Percentiles rank a stretch among this genome's conserved stretches.
Evolutionary conservation across 2,113 vertebrate genomes (phyloP).

Genomic region (Gasterosteus nipponicus): DNA sequence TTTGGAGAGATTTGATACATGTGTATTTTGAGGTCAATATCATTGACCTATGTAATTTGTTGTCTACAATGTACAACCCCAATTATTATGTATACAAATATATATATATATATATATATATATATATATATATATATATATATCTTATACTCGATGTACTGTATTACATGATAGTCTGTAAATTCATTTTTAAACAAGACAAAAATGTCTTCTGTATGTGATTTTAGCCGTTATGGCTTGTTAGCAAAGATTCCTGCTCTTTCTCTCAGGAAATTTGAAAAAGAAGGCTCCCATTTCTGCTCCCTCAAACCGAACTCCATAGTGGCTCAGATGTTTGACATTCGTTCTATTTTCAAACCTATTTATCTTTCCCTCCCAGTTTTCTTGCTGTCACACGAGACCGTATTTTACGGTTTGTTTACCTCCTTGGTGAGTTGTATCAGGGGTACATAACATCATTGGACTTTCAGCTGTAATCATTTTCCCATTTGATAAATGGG

Average conservation of each 20-base stretch:
- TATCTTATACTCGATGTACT: not conserved
- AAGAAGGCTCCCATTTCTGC: not conserved
- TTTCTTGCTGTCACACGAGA: slow-evolving; percentile 1
- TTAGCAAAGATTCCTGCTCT: not conserved
- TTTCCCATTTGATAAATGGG: slow-evolving; percentile 41
- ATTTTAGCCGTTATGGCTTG: not conserved
- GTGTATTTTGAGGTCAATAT: slow-evolving; percentile 8
- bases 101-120: too few species aligned
- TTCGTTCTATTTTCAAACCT: not conserved
- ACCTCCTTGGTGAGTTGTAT: slow-evolving; percentile 43
- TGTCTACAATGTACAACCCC: not conserved
- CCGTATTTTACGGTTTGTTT: slow-evolving; percentile 32
- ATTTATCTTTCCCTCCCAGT: not conserved
- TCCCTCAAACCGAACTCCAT: not conserved
- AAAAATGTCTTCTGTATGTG: not conserved
- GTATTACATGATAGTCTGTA: not conserved
- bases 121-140: too few species aligned
- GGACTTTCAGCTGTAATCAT: slow-evolving; percentile 37
- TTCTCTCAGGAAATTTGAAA: not conserved
- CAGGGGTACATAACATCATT: slow-evolving; percentile 38
- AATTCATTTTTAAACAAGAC: not conserved
- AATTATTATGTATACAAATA: not conserved
- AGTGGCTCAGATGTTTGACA: not conserved
- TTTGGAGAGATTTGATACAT: slow-evolving; percentile 20
- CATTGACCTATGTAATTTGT: not conserved